Evolutionary conservation across 2,888 invertebrate genomes (phyloP), one percentile per base, ranked within the genome.

Genomic region (Cryptocheilus praepositus): DNA sequence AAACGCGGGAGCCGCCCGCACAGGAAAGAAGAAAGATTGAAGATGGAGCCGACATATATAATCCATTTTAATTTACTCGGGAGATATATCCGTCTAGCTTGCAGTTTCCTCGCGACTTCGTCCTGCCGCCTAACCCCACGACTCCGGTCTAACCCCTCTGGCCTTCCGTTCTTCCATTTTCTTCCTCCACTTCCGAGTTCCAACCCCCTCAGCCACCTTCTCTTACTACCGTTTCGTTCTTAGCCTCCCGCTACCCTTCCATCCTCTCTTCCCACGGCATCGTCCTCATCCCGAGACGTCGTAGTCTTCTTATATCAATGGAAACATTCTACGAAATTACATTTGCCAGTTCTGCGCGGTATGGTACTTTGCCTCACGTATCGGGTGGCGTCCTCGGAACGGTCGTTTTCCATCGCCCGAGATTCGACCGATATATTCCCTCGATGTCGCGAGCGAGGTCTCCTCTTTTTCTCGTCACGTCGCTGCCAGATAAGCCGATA

Each of bases 11-110:
- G 36, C 13, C 3, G 44, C 13, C 18, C 44, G 18, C 19, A 52
- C 66, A 65, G 67, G 63, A 70, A 75, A 71, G 74, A 81, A 82
- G 73, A 80, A 81, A 84, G 82, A 85, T 86, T 77, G 83, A 83
- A 82, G 82, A 81, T 79, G 77, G 80, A 81, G 77, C 76, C 74
- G 78, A 85, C 84, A 84, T 85, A 86, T 86, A 86, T 85, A 86
- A 87, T 87, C 84, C 85, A 85, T 86, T 86, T 86, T 86, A 87
- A 86, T 87, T 86, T 85, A 85, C 81, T 79, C 73, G 74, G 67
- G 73, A 81, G 83, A 85, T 83, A 85, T 83, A 86, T 84, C 80
- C 84, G 84, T 85, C 82, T 84, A 83, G 81, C 77, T 83, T 80
- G 82, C 84, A 81, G 75, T 85, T 81, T 80, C 78, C 72, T 36